Conservation (phyloP, 2,113 vertebrate genomes). For the Sinosuthora webbiana region DNA sequence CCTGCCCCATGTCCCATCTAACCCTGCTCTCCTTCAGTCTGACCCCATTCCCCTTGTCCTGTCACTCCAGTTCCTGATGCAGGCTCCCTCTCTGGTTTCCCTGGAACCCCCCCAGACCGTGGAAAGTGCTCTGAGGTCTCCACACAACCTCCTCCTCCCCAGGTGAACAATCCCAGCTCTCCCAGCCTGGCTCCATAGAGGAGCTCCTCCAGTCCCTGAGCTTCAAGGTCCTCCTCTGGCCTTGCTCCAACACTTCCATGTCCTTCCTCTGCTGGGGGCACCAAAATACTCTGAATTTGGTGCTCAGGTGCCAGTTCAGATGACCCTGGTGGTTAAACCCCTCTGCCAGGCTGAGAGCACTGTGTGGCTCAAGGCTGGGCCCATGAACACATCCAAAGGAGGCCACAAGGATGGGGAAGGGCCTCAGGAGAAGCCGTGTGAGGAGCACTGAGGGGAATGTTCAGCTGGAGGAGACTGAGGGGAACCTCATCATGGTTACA, state of each 20-base stretch:
- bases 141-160: background rate
- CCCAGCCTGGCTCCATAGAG: background rate
- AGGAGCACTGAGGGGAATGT: background rate
- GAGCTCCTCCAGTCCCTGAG: background rate
- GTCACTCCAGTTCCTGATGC: background rate
- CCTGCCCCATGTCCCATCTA: background rate
- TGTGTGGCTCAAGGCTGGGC: background rate
- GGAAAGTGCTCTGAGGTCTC: background rate
- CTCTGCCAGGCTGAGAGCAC: background rate
- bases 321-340: background rate
- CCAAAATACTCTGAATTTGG: background rate
- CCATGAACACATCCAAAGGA: background rate
- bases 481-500: background rate
- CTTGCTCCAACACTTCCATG: background rate
- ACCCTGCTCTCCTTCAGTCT: background rate
- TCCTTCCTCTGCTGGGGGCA: background rate
- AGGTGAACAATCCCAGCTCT: background rate
- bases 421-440: background rate
- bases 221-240: background rate
- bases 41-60: background rate
- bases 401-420: background rate
- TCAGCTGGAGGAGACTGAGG: background rate
- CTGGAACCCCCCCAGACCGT: background rate
- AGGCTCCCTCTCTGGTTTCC: background rate
- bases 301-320: background rate